phyloP scores from a whole-genome alignment of 1,140 invertebrate genomes.

The Chironomus tepperi region DNA sequence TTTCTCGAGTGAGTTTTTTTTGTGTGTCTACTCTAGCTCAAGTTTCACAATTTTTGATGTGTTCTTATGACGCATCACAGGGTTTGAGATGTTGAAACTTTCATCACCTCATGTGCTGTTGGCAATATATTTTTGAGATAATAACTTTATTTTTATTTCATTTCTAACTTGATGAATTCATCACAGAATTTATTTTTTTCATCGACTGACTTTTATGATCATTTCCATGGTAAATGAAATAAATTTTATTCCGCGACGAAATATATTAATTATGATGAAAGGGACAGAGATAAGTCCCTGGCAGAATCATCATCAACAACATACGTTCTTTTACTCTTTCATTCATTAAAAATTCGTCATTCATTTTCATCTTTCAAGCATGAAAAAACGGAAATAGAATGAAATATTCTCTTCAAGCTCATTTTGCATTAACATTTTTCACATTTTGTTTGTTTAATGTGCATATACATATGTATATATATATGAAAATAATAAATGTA shows the following conservation, averaged over 20 bases:
- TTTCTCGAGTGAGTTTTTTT: background rate
- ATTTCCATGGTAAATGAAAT: too few species aligned
- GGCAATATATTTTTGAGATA: too few species aligned
- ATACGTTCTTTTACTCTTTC: background rate
- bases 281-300: too few species aligned
- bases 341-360: background rate
- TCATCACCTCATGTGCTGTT: background rate
- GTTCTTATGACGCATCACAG: background rate
- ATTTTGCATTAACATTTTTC: slow-evolving; percentile 5
- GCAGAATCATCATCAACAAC: background rate
- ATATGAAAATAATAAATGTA: background rate
- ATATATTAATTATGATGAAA: too few species aligned
- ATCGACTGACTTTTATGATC: too few species aligned
- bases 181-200: too few species aligned
- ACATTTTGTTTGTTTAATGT: background rate
- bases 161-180: too few species aligned
- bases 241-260: too few species aligned
- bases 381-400: slow-evolving; percentile 13
- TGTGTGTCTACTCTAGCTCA: background rate
- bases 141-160: too few species aligned
- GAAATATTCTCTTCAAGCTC: slow-evolving; percentile 1
- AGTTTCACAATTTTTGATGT: background rate
- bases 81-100: background rate
- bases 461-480: too few species aligned
- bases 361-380: background rate